phyloP scores from a whole-genome alignment of 2,888 invertebrate genomes.

The Alviniconcha strummeri region DNA sequence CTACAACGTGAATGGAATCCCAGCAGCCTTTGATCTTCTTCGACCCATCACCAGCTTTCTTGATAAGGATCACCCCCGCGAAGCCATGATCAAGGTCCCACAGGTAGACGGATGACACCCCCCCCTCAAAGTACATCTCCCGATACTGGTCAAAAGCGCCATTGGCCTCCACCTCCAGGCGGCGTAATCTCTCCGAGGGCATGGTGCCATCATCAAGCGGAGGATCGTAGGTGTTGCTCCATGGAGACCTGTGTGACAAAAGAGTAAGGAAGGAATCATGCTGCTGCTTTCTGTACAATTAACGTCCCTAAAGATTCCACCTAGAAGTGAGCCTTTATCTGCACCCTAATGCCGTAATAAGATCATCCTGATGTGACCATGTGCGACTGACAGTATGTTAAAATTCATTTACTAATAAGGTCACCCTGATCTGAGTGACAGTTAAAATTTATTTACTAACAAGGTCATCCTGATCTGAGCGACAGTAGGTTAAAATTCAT shows the following conservation, averaged over 20 bases:
- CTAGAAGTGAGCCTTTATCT: not conserved
- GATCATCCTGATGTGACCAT: not conserved
- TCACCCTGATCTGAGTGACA: too few species aligned
- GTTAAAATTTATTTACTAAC: too few species aligned
- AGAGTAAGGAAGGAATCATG: too few species aligned
- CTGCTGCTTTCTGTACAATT: too few species aligned
- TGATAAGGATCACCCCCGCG: slow-evolving; percentile 96
- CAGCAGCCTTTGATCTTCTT: slow-evolving; percentile 99
- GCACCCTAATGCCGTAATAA: not conserved
- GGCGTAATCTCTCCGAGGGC: slow-evolving; percentile 96
- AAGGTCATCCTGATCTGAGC: too few species aligned
- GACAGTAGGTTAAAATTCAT: too few species aligned
- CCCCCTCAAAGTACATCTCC: slow-evolving; percentile 99
- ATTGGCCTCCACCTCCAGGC: slow-evolving; percentile 97
- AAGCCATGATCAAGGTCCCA: slow-evolving; percentile 99
- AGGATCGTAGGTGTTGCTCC: slow-evolving; percentile 99
- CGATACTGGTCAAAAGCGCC: slow-evolving; percentile 98
- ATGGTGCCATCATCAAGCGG: slow-evolving; percentile 98
- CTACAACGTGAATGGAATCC: slow-evolving; percentile 99
- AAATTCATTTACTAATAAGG: too few species aligned
- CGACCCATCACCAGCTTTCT: slow-evolving; percentile 98
- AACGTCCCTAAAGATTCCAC: too few species aligned
- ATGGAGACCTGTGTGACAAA: slow-evolving; percentile 85
- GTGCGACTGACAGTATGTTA: too few species aligned
- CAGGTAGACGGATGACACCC: slow-evolving; percentile 98